These are phyloP conservation scores for Drosophila arizonae DNA, from an alignment of 1,140 invertebrate species.

Conservation along the genomic window DNA sequence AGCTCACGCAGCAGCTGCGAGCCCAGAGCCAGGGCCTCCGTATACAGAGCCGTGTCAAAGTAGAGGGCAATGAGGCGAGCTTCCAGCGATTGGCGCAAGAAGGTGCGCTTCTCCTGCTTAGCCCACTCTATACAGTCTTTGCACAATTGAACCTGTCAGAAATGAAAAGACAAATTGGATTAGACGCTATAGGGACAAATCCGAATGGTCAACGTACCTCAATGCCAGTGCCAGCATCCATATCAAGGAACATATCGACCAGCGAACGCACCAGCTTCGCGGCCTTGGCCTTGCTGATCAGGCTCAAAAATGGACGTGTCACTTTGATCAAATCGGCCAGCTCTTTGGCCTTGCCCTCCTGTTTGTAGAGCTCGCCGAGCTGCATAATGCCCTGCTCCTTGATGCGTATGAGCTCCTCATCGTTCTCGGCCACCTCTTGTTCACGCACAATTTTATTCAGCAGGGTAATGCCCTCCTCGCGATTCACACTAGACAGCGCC, in stretches of 20 bases:
- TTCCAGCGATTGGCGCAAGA: conserved; percentile 97
- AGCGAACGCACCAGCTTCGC: conserved; percentile 98
- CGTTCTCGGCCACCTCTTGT: conserved; percentile 88
- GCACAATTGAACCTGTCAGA: conserved; percentile 88
- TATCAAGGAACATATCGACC: conserved; percentile 98
- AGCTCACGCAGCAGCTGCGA: conserved; percentile 95
- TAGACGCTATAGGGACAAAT: not conserved
- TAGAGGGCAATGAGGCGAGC: conserved; percentile 96
- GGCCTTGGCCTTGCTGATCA: conserved; percentile 99
- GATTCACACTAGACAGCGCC: conserved; percentile 87
- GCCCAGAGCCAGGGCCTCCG: conserved; percentile 92
- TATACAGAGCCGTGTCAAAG: conserved; percentile 95
- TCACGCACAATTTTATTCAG: conserved; percentile 89
- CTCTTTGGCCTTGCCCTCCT: conserved; percentile 96
- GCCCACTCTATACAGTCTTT: conserved; percentile 99
- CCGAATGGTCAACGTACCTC: conserved; percentile 84
- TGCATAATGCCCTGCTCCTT: conserved; percentile 96
- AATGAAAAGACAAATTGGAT: not conserved
- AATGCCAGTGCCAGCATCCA: conserved; percentile 96
- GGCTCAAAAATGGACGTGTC: conserved; percentile 95
- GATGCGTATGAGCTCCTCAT: conserved; percentile 93
- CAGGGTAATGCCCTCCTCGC: conserved; percentile 87
- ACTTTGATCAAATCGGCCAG: conserved; percentile 96
- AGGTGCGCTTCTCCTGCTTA: conserved; percentile 97
- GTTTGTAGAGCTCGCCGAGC: conserved; percentile 94